A percentile compares a stretch with the other conserved stretches of the same genome.
Evolutionary conservation across 2,797 vertebrate genomes (phyloP).

Genomic region (Xenentodon cancila): DNA sequence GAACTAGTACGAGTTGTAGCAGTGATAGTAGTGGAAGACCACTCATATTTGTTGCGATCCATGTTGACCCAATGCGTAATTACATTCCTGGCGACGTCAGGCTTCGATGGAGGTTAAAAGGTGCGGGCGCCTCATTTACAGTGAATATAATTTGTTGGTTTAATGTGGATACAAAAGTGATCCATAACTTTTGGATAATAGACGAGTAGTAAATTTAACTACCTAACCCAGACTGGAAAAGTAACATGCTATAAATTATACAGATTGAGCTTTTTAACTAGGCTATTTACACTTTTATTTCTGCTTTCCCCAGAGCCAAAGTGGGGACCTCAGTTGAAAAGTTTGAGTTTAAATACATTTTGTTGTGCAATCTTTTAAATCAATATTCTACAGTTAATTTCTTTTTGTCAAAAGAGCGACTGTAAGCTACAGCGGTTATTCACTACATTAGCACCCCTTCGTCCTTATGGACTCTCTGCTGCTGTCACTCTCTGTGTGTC

Average conservation of each 20-base stretch:
- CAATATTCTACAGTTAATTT: conserved; percentile 51
- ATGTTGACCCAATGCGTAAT: too few species aligned
- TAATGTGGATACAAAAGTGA: not conserved
- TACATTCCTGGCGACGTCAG: too few species aligned
- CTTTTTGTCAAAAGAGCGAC: conserved; percentile 46
- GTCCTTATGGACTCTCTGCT: conserved; percentile 23
- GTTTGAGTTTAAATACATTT: conserved; percentile 43
- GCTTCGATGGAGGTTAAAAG: too few species aligned
- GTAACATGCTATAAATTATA: conserved; percentile 25
- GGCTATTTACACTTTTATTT: conserved; percentile 46
- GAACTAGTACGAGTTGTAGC: too few species aligned
- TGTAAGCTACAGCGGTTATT: conserved; percentile 38
- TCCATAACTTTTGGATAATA: not conserved
- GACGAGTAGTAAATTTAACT: conserved; percentile 1
- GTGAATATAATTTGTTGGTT: too few species aligned
- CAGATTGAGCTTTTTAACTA: conserved; percentile 25
- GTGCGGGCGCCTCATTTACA: too few species aligned
- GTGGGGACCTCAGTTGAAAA: conserved; percentile 39
- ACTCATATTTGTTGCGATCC: too few species aligned
- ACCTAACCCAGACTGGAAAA: conserved; percentile 8
- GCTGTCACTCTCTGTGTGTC: conserved; percentile 1
- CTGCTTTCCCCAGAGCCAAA: conserved; percentile 29
- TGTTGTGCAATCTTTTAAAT: conserved; percentile 42
- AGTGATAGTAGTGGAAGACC: too few species aligned
- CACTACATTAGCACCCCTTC: conserved; percentile 15